These are phyloP conservation scores for Glyphotaelius pellucidus DNA, from an alignment of 2,888 invertebrate species.

Conservation along the genomic window DNA sequence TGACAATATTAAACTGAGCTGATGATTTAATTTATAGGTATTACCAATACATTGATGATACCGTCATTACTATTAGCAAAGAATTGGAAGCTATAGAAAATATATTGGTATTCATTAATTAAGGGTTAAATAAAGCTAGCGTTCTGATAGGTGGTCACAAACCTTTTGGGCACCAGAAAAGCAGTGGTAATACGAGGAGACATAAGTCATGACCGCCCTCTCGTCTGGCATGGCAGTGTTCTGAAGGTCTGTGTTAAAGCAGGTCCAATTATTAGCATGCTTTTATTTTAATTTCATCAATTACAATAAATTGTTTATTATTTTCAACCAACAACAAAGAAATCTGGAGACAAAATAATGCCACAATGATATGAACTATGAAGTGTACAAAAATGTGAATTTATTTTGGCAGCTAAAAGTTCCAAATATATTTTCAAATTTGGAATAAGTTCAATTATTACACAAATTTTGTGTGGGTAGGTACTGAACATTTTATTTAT, in stretches of 20 bases:
- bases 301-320: conserved; percentile 14
- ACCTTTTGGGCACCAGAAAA: conserved; percentile 99
- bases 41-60: not conserved
- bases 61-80: not conserved
- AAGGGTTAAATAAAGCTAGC: conserved; percentile 42
- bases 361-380: not conserved
- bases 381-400: not conserved
- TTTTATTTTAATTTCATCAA: conserved; percentile 46
- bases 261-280: conserved; percentile 64
- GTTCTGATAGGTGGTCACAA: conserved; percentile 69
- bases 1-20: too few species aligned
- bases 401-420: not conserved
- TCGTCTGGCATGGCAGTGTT: conserved; percentile 99
- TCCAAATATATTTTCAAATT: not conserved
- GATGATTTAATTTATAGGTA: not conserved
- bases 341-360: conserved; percentile 14
- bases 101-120: not conserved
- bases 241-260: conserved; percentile 90
- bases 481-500: not conserved
- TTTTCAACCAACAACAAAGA: conserved; percentile 29
- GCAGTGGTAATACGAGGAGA: conserved; percentile 99
- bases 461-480: not conserved
- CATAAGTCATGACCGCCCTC: conserved; percentile 99
- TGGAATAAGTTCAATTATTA: not conserved
- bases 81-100: not conserved